phyloP scores from a whole-genome alignment of 2,113 vertebrate genomes.

The Pao palembangensis region DNA sequence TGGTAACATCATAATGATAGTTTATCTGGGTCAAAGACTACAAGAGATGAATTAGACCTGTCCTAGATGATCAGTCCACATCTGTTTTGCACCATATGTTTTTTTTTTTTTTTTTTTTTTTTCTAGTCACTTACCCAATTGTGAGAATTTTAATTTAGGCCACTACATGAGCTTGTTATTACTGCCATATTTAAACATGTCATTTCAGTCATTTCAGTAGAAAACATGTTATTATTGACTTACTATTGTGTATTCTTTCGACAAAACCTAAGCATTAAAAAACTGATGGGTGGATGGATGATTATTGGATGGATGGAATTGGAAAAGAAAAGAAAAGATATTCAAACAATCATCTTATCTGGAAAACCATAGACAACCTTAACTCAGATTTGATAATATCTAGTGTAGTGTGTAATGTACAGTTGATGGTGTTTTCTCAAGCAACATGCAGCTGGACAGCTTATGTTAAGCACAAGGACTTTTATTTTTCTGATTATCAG shows the following conservation, averaged over 20 bases:
- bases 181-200: constrained; percentile 21
- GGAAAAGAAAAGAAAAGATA: too few species aligned
- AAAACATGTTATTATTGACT: constrained; percentile 1
- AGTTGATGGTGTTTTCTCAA: constrained; percentile 43
- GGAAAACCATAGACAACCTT: too few species aligned
- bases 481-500: constrained; percentile 62
- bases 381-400: too few species aligned
- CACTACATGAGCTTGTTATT: constrained; percentile 30
- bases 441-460: not conserved
- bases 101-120: constrained; percentile 26
- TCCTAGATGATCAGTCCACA: constrained; percentile 60
- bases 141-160: constrained; percentile 26
- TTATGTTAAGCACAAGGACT: too few species aligned
- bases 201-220: not conserved
- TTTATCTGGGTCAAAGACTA: constrained; percentile 66
- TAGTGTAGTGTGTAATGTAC: not conserved
- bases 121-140: constrained; percentile 46
- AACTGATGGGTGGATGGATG: too few species aligned
- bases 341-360: too few species aligned
- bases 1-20: constrained; percentile 58
- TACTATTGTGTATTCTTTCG: too few species aligned
- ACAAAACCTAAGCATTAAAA: too few species aligned
- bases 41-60: constrained; percentile 59
- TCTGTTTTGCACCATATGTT: constrained; percentile 60
- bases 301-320: too few species aligned